Evolutionary conservation across 2,797 vertebrate genomes (phyloP).

Genomic region (Poeciliopsis gracilis): DNA sequence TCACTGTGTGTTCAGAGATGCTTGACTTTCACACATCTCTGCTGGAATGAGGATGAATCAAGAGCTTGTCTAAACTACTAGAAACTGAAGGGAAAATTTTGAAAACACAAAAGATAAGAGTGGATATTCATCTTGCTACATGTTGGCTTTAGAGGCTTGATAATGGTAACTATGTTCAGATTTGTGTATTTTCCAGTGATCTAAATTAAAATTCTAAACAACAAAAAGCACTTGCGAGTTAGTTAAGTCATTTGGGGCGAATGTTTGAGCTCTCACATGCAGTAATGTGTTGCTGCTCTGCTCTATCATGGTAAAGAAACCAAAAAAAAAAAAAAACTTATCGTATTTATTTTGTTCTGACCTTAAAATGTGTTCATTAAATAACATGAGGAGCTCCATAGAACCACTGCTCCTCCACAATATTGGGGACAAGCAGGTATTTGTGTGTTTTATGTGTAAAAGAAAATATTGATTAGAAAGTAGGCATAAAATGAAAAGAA

Average conservation of each 20-base stretch:
- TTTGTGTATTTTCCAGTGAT: neutral
- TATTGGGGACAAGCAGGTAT: neutral
- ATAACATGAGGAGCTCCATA: neutral
- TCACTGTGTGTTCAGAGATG: conserved; percentile 68
- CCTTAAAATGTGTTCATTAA: neutral
- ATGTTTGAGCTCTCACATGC: neutral
- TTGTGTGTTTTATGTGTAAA: neutral
- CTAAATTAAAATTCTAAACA: neutral
- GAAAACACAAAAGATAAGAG: conserved; percentile 21
- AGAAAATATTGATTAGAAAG: neutral
- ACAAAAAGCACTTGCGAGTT: neutral
- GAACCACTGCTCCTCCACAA: neutral
- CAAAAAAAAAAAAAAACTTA: neutral
- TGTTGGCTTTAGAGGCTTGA: conserved; percentile 13
- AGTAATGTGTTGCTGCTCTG: neutral
- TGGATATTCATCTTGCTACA: conserved; percentile 24
- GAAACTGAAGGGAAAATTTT: conserved; percentile 54
- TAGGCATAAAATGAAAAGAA: neutral
- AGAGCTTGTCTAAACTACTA: conserved; percentile 61
- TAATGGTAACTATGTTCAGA: conserved; percentile 10
- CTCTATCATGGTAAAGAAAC: neutral
- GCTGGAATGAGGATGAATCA: conserved; percentile 72
- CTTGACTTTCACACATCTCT: conserved; percentile 72
- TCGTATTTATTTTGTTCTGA: neutral
- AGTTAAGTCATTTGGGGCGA: neutral